Evolutionary conservation across 2,888 invertebrate genomes (phyloP), one percentile per base, ranked within the genome.

Genomic region (Orthosia cruda): DNA sequence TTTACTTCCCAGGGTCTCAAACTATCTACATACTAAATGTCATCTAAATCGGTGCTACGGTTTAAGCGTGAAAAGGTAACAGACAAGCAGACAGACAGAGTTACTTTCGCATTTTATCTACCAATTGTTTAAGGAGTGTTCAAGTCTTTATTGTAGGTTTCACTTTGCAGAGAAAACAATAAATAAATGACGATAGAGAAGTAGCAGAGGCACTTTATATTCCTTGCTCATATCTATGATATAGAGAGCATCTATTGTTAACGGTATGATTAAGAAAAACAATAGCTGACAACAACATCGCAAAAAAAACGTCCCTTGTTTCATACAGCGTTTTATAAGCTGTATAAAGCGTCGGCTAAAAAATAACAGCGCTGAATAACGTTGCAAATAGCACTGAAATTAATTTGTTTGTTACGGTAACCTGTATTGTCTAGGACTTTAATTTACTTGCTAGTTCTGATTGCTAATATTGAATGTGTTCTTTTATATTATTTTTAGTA

Each of bases 381-480:
- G 71, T 63, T 69, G 68, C 68, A 64, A 84, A 80, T 63, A 55
- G 63, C 45, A 45, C 49, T 77, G 71, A 50, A 74, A 74, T 72
- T 84, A 81, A 84, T 81, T 81, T 74, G 54, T 59, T 77, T 83
- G 59, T 72, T 74, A 62, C 80, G n/a, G 67, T 77, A 67, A 74
- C 58, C 45, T 18, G 73, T 52, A 40, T 64, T 76, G 72, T 72
- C 71, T 66, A 58, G 52, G 69, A 67, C 63, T 77, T 73, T 71
- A 61, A 59, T 81, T 71, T 67, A 77, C 18, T 80, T 57, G 66
- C 61, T 55, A 18, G 61, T 50, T 66, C 20, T 66, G n/a, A 69
- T 57, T 74, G 58, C 26, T 61, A 54, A 59, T 74, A 64, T 69
- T 65, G 23, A 26, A 45, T 20, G 13, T n/a, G 16, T 49, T 74